These are phyloP conservation scores for Tuta absoluta DNA, from an alignment of 2,888 invertebrate genomes.

Conservation along the genomic window DNA sequence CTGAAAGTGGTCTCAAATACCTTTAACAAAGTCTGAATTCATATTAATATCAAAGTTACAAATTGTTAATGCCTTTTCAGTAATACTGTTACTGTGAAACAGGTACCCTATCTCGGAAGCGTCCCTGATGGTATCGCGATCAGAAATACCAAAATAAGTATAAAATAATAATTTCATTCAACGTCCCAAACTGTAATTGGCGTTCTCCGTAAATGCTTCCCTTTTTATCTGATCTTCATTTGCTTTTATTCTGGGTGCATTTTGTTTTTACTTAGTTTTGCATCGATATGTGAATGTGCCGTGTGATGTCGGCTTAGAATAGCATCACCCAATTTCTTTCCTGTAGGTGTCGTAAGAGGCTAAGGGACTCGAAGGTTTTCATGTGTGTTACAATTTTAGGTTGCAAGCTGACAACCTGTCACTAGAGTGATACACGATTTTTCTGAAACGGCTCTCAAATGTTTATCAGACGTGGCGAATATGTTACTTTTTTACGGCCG, in stretches of 20 bases:
- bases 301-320: no score
- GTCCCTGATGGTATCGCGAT: constrained; percentile 43
- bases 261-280: background rate
- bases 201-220: constrained; percentile 33
- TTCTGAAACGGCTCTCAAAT: no score
- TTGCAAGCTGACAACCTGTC: no score
- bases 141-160: constrained; percentile 44
- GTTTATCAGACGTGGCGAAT: no score
- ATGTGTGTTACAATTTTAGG: no score
- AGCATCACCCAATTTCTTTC: no score
- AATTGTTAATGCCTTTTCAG: background rate
- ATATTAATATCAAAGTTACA: background rate
- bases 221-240: constrained; percentile 43
- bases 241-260: constrained; percentile 1
- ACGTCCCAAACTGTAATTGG: constrained; percentile 48
- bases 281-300: background rate
- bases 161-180: constrained; percentile 59
- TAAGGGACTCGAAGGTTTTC: no score
- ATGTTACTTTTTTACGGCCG: no score
- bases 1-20: no score
- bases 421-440: no score
- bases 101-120: background rate
- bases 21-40: background rate
- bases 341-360: no score
- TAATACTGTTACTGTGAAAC: background rate